Evolutionary conservation across 2,797 vertebrate species (phyloP).

Genomic region (Tachyglossus aculeatus): DNA sequence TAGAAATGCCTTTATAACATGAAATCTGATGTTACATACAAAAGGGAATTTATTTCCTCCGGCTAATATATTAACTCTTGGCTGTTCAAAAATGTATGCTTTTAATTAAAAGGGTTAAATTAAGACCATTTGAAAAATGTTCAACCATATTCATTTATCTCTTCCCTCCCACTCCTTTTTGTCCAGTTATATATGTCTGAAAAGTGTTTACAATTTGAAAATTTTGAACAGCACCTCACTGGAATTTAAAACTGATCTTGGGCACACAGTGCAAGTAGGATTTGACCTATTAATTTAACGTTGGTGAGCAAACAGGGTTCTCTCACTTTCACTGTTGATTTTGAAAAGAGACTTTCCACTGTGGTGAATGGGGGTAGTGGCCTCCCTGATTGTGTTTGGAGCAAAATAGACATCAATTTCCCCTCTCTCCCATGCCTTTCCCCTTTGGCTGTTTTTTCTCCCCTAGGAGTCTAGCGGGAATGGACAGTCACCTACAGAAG

Average conservation of each 20-base stretch:
- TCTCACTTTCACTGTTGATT: no score
- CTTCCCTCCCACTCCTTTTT: not conserved
- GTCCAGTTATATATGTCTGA: constrained; percentile 30
- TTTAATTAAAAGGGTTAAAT: constrained; percentile 41
- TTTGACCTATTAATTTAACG: no score
- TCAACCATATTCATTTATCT: constrained; percentile 32
- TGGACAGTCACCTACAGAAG: not conserved
- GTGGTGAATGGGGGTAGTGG: no score
- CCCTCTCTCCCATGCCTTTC: no score
- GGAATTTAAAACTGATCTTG: not conserved
- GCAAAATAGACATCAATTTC: no score
- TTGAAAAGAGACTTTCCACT: no score
- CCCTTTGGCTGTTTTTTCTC: no score
- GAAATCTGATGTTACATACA: constrained; percentile 20
- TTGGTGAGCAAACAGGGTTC: no score
- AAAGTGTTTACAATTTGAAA: no score
- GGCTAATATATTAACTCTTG: constrained; percentile 23
- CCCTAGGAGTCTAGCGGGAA: no score
- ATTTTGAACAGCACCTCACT: not conserved
- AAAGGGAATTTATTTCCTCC: constrained; percentile 29
- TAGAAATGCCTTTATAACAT: constrained; percentile 23
- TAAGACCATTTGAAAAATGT: constrained; percentile 48
- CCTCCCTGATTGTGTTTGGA: no score
- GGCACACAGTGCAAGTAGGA: not conserved
- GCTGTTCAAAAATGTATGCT: constrained; percentile 18